phyloP scores from a whole-genome alignment of 2,797 vertebrate genomes.

The Acropternis orthonyx region DNA sequence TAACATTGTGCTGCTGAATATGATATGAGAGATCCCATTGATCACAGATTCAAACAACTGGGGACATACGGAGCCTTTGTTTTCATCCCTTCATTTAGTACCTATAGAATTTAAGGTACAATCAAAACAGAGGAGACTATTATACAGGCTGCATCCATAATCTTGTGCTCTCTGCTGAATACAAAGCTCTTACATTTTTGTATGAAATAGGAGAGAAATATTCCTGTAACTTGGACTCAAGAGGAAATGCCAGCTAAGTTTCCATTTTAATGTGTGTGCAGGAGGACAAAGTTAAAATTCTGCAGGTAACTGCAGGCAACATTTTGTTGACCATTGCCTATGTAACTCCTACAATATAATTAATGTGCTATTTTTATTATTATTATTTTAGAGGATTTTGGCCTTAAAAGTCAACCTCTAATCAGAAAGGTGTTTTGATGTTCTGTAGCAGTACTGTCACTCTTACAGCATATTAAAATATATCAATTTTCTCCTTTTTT shows the following conservation, averaged over 20 bases:
- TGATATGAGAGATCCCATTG: neutral
- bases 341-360: neutral
- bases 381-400: neutral
- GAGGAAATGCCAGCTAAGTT: neutral
- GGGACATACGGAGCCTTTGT: neutral
- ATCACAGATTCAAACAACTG: neutral
- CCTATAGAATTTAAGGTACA: neutral
- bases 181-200: neutral
- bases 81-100: neutral
- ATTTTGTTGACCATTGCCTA: neutral
- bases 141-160: neutral
- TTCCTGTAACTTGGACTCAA: neutral
- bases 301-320: neutral
- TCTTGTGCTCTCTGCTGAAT: neutral
- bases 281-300: neutral
- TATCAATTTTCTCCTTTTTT: neutral
- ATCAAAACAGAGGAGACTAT: neutral
- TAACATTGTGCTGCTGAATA: slow-evolving; percentile 52
- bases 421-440: neutral
- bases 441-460: neutral
- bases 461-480: neutral
- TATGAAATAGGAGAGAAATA: neutral
- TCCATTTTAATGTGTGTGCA: neutral
- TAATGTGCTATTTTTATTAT: neutral
- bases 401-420: neutral